A percentile compares a stretch with the other conserved stretches of the same genome.
Evolutionary conservation across 2,797 vertebrate species (phyloP).

Genomic region (Pangasius sanitwongsei): DNA sequence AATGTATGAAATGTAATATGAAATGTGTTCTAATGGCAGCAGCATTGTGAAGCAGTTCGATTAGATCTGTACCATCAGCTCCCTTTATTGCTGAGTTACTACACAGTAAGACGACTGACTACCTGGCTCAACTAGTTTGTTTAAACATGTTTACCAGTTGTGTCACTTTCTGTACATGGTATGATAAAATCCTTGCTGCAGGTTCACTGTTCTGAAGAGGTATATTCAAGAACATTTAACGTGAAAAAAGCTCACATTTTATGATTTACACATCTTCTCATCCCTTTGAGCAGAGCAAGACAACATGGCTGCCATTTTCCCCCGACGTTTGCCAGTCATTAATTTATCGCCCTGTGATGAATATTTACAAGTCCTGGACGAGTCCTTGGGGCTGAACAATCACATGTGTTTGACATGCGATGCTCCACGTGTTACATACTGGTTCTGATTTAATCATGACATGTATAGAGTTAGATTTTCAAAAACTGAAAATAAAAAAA

Average conservation of each 20-base stretch:
- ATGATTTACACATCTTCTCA: constrained; percentile 19
- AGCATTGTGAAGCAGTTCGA: constrained; percentile 68
- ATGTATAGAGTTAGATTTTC: constrained; percentile 63
- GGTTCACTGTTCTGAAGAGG: constrained; percentile 74
- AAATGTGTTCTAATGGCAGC: constrained; percentile 65
- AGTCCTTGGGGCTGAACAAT: constrained; percentile 63
- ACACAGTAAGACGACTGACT: constrained; percentile 73
- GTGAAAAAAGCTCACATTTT: constrained; percentile 74
- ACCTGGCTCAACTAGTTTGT: constrained; percentile 72
- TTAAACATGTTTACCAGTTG: constrained; percentile 64
- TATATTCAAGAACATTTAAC: constrained; percentile 78
- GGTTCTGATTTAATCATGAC: constrained; percentile 67
- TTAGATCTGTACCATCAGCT: constrained; percentile 59
- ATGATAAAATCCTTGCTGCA: constrained; percentile 65
- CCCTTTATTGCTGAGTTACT: constrained; percentile 79
- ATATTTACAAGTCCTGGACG: constrained; percentile 73
- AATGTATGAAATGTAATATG: constrained; percentile 40
- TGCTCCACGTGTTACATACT: constrained; percentile 64
- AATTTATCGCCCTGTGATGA: constrained; percentile 65
- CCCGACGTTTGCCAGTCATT: constrained; percentile 22
- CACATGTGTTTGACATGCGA: constrained; percentile 61
- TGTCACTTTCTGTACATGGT: constrained; percentile 64
- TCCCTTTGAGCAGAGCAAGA: constrained; percentile 39
- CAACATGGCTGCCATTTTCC: constrained; percentile 39
- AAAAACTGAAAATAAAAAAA: constrained; percentile 47